Evolutionary conservation across 2,113 vertebrate species (phyloP), one percentile per base, ranked within the genome.

Genomic region (Hiodon alosoides): DNA sequence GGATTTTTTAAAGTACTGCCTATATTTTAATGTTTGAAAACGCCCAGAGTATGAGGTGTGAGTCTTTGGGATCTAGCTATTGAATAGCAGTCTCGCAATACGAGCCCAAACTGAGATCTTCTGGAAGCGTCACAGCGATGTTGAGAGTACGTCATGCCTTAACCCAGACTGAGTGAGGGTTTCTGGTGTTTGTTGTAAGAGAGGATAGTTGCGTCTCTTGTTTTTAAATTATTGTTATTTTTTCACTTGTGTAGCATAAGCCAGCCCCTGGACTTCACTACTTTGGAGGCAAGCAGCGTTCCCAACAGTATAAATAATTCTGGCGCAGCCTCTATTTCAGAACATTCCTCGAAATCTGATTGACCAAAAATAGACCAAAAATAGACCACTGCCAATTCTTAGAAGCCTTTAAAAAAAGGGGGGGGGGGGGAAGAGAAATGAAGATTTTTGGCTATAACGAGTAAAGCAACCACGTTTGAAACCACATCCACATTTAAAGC

Each of bases 1-100:
- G 11, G n/a, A 54, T 76, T 73, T 83, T 61, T 47, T 74, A 73
- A 50, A 64, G 67, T 61, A 77, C 60, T 46, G 48, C 67, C 71
- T 73, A 64, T 7, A 69, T 76, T 52, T 70, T 70, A 55, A 55
- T 69, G 58, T 72, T 59, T 60, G 73, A 71, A 60, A 74, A 75
- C 31, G 9, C 53, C n/a, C 10, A 48, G 50, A 68, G 67, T 14
- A 65, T 65, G 65, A 14, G 59, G 47, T 16, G 64, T 54, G 17
- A 68, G 73, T 66, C 71, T 58, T 67, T 16, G 3, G 46, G 47
- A 59, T 48, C 52, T 46, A 57, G 72, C 17, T 74, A 17, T 7
- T 31, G 16, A 3, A 14, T 62, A n/a, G 59, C 13, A 13, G 13
- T 61, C 59, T 5, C 13, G 16, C 59, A n/a, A 61, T 16, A 61